Percentiles rank a stretch among this genome's conserved stretches.
phyloP scores from a whole-genome alignment of 2,888 invertebrate species.

The Anthrax anthrax region DNA sequence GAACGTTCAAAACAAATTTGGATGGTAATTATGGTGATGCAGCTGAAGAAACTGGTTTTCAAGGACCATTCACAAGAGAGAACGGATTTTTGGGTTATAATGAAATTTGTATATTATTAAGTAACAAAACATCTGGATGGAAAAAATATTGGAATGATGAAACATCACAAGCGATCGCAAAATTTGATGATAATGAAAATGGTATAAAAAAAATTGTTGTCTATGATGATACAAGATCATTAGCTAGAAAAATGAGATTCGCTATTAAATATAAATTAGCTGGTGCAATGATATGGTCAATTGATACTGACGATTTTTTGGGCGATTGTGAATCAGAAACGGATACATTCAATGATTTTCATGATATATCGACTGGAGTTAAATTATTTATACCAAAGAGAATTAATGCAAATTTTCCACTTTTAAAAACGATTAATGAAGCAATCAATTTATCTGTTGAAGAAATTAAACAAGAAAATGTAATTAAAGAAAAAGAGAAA shows the following conservation, averaged over 20 bases:
- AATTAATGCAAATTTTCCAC: constrained; percentile 44
- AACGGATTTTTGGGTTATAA: constrained; percentile 79
- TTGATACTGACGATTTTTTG: constrained; percentile 76
- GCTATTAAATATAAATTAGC: constrained; percentile 51
- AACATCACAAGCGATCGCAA: constrained; percentile 32
- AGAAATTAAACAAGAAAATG: constrained; percentile 39
- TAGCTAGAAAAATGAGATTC: constrained; percentile 57
- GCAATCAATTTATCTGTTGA: constrained; percentile 42
- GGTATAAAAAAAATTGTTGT: constrained; percentile 49
- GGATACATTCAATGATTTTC: constrained; percentile 39
- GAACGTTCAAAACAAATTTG: constrained; percentile 48
- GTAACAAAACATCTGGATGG: constrained; percentile 49
- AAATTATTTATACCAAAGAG: constrained; percentile 21
- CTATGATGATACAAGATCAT: constrained; percentile 62
- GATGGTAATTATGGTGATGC: constrained; percentile 27
- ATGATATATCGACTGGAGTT: constrained; percentile 14
- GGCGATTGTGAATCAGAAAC: constrained; percentile 46
- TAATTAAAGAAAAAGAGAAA: constrained; percentile 36
- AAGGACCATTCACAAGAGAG: constrained; percentile 64
- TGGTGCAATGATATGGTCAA: constrained; percentile 79
- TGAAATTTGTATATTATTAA: constrained; percentile 55
- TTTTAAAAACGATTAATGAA: constrained; percentile 58
- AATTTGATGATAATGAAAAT: constrained; percentile 45
- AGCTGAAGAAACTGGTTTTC: constrained; percentile 48
- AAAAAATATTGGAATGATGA: constrained; percentile 52